Conservation (phyloP, 30 jellyfish, hydroid and myxozoan species). For the Rhopilema esculentum region DNA sequence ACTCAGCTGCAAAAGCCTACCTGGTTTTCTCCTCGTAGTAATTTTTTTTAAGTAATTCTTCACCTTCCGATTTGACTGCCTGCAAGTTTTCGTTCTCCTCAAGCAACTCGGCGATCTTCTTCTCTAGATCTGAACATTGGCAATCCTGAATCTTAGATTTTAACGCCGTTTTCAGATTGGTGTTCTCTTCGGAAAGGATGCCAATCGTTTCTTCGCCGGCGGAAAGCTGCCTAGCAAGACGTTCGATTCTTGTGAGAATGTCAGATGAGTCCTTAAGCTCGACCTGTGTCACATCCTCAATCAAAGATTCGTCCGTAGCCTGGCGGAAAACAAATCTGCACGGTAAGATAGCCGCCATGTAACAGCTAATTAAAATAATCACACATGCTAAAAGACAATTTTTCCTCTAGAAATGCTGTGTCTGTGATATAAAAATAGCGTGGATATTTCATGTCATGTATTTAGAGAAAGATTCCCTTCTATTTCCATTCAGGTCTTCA, state of each 20-base stretch:
- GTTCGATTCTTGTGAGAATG: background rate
- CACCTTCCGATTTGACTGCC: background rate
- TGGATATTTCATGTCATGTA: too few species aligned
- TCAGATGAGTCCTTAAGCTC: background rate
- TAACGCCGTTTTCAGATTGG: constrained; percentile 20
- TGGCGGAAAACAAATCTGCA: background rate
- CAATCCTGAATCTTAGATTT: constrained; percentile 4
- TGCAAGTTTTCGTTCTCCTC: constrained; percentile 18
- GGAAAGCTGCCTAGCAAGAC: constrained; percentile 27
- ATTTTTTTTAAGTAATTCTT: background rate
- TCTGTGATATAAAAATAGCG: too few species aligned
- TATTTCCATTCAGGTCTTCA: too few species aligned
- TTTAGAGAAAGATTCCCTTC: too few species aligned
- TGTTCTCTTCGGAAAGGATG: constrained; percentile 33
- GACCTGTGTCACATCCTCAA: background rate
- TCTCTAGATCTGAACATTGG: constrained; percentile 16
- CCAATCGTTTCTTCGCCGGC: constrained; percentile 35
- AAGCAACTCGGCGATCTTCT: background rate
- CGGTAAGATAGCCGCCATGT: background rate
- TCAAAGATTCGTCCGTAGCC: background rate
- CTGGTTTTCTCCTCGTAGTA: background rate
- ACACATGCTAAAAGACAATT: too few species aligned
- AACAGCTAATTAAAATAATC: too few species aligned
- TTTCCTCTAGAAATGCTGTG: too few species aligned
- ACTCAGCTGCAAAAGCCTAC: background rate